A percentile compares a stretch with the other conserved stretches of the same genome.
These are phyloP conservation scores for Otolemur crassicaudatus DNA, from an alignment of 2,797 vertebrate species.

Conservation along the genomic window DNA sequence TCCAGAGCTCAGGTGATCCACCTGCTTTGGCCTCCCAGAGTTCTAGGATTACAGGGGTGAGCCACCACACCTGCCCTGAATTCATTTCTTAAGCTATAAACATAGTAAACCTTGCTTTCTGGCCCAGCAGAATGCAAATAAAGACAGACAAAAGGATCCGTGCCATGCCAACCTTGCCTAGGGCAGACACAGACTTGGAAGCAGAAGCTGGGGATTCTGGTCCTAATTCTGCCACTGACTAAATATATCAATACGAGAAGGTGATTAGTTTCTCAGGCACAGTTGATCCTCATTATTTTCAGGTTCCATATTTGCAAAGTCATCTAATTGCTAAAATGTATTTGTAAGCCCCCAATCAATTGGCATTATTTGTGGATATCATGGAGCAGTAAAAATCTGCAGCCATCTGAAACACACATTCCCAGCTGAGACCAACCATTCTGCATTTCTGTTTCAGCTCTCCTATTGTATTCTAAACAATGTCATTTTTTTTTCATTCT, in stretches of 20 bases:
- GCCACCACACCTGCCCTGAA: not conserved
- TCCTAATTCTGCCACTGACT: not conserved
- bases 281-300: not conserved
- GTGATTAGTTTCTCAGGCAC: not conserved
- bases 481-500: not conserved
- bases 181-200: not conserved
- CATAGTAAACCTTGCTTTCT: not conserved
- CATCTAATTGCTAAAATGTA: not conserved
- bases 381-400: not conserved
- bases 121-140: not conserved
- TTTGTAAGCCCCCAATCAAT: not conserved
- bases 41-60: no score
- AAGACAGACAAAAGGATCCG: not conserved
- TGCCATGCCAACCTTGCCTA: not conserved
- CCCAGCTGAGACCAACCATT: not conserved
- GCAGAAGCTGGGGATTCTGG: not conserved
- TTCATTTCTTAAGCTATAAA: constrained; percentile 16
- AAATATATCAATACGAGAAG: not conserved
- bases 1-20: no score
- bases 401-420: not conserved
- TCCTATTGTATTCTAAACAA: not conserved
- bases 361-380: not conserved
- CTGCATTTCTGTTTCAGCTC: not conserved
- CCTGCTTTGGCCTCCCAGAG: no score
- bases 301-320: not conserved